Base-by-base conservation (phyloP, 2,888 invertebrate genomes). In the Orthosia cruda region DNA sequence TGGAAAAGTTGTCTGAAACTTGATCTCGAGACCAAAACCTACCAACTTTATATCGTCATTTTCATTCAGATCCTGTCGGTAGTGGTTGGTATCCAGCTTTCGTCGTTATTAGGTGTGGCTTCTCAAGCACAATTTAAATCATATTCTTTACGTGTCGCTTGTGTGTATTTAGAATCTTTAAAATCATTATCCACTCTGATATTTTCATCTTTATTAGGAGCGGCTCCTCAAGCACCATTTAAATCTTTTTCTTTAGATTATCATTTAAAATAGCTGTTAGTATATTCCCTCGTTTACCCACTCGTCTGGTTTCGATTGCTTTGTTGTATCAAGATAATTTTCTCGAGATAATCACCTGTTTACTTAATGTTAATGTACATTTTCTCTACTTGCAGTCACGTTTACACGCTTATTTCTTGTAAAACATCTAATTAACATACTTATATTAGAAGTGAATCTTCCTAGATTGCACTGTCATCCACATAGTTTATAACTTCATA, bases 311-410 rank as follows among this genome's bases (percentile, higher is more conserved):
- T 75, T 71, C 68, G 32, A 76, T 81, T 62, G 61, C 59, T 59
- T 62, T 81, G 66, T 81, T 69, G 23, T 62, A 66, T 74, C 58
- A 58, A 74, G 65, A 82, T 80, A 73, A 77, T 77, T 65, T 52
- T 62, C 49, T 18, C 26, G 20, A 71, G 70, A 74, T 81, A 73
- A 85, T 85, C 74, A 66, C 47, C 23, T 63, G 71, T 74, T 76
- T 69, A 74, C 63, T 71, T 71, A 73, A 71, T 81, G 59, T 80
- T 47, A 49, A 54, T 73, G 62, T 79, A 69, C 57, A 73, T 81
- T 78, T 70, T 78, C 75, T 85, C 69, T 67, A 62, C 45, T 69
- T 18, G 18, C 40, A 26, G 52, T 79, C 71, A 87, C 71, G 75
- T 69, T 83, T 78, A 64, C 55, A 66, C 47, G 45, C 52, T 69